Base-by-base conservation (phyloP, 2,888 invertebrate species). In the Acleris holmiana region DNA sequence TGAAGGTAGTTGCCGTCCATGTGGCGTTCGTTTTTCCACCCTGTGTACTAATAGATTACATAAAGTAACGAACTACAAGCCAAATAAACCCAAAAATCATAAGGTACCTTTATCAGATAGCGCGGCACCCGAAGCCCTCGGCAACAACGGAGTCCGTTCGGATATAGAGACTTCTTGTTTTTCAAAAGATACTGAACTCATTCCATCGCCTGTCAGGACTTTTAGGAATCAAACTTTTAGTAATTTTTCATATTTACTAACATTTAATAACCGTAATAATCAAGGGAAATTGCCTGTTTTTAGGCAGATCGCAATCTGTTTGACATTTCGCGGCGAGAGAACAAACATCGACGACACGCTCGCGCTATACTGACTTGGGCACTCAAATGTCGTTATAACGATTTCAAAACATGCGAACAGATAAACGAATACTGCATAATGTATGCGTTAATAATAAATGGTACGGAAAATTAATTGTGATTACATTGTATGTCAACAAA, bases 131-230 rank as follows among this genome's bases (percentile, higher is more conserved):
- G 67, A 6, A 40, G 74, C 60, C 56, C 74, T 75, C 64, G 68
- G 69, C 67, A 89, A 74, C 68, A 89, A 73, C 6, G 89, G 89
- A 19, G 87, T 85, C 79, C 82, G 79, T 80, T 89, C 89, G 41
- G 83, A 78, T 23, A 69, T 57, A 65, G 79, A 73, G 66, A 55
- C 71, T 50, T 64, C 72, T 66, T 74, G 75, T 70, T 79, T 83
- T 71, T 71, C 68, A 66, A 73, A 70, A 61, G 78, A 75, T 72
- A 79, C 76, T 61, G 74, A 74, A 69, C 71, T 69, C 70, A 76
- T 73, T 61, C 69, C 69, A 66, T 71, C 71, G 68, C 75, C 73
- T 51, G 69, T 68, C 68, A 83, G 54, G 46, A 83, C 69, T 77
- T 84, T 85, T 67, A 72, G 73, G 66, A 82, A 29, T 69, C 61